phyloP scores from a whole-genome alignment of 1,140 invertebrate genomes.

The Drosophila bocki region DNA sequence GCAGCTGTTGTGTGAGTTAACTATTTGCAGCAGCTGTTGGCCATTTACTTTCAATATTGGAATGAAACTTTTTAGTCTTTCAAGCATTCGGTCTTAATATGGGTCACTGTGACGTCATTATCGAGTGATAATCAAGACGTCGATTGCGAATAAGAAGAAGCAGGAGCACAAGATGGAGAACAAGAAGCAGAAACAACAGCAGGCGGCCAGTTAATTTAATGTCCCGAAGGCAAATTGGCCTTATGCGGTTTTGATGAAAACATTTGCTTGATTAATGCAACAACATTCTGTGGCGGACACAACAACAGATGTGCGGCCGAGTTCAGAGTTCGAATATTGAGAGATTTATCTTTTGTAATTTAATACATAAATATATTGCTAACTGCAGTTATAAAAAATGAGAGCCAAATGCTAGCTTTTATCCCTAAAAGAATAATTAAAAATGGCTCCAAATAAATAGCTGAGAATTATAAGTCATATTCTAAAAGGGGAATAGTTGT shows the following conservation, averaged over 20 bases:
- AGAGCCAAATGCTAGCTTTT: not conserved
- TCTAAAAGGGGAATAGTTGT: no score
- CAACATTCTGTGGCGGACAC: conserved; percentile 3
- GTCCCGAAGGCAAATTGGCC: conserved; percentile 38
- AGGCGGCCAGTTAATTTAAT: conserved; percentile 33
- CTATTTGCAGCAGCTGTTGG: conserved; percentile 67
- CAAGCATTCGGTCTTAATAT: conserved; percentile 16
- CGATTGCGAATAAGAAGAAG: no score
- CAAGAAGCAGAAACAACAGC: conserved; percentile 17
- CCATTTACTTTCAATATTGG: conserved; percentile 79
- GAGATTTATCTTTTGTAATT: conserved; percentile 46
- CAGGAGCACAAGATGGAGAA: not conserved
- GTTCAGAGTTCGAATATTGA: conserved; percentile 6
- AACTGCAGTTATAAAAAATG: not conserved
- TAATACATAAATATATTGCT: conserved; percentile 1
- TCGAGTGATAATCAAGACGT: conserved; percentile 43
- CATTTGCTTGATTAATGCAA: conserved; percentile 54
- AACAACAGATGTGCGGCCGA: conserved; percentile 39
- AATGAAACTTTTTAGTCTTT: conserved; percentile 43
- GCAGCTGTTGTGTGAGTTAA: conserved; percentile 54
- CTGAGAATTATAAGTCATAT: not conserved
- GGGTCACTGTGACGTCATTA: conserved; percentile 52
- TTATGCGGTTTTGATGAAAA: conserved; percentile 50
- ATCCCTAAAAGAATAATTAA: not conserved
- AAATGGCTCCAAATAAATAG: not conserved